These are phyloP conservation scores for Pogonophryne albipinna DNA, from an alignment of 2,797 vertebrate species.

Conservation along the genomic window DNA sequence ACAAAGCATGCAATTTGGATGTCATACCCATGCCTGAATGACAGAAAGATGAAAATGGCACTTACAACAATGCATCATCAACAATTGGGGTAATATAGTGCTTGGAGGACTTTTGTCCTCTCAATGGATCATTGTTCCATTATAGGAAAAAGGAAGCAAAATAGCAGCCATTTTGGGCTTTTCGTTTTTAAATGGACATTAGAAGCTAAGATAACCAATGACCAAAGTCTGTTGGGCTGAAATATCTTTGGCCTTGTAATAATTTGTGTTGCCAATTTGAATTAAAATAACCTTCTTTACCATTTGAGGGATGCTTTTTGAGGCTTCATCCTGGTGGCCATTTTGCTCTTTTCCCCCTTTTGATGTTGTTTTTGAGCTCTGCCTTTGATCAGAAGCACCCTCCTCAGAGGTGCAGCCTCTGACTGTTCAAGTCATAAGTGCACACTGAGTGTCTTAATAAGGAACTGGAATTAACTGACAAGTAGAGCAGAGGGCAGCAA, in stretches of 20 bases:
- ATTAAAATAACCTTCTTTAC: slow-evolving; percentile 2
- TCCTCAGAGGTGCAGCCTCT: slow-evolving; percentile 36
- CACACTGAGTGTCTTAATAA: slow-evolving; percentile 12
- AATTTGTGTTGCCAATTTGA: slow-evolving; percentile 17
- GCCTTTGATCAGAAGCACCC: slow-evolving; percentile 29
- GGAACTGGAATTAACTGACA: slow-evolving; percentile 17
- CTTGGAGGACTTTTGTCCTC: slow-evolving; percentile 8
- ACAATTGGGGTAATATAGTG: background rate
- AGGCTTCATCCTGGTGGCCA: background rate
- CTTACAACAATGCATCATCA: background rate
- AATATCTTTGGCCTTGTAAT: slow-evolving; percentile 6
- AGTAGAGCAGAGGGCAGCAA: slow-evolving; percentile 39
- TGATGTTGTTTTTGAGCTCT: slow-evolving; percentile 58
- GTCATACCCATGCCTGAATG: accelerated
- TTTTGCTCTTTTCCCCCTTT: slow-evolving; percentile 37
- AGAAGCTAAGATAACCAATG: slow-evolving; percentile 31
- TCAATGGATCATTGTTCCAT: slow-evolving; percentile 12
- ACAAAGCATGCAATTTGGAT: background rate
- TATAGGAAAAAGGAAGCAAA: background rate
- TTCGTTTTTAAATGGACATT: slow-evolving; percentile 30
- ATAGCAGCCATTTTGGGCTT: slow-evolving; percentile 9
- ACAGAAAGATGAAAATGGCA: slow-evolving; percentile 2
- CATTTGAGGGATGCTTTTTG: slow-evolving; percentile 32
- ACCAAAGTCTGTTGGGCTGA: slow-evolving; percentile 41
- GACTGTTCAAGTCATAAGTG: slow-evolving; percentile 12